A percentile compares a stretch with the other conserved stretches of the same genome.
Conservation (phyloP, 2,888 invertebrate genomes). For the Odontothrips loti region DNA sequence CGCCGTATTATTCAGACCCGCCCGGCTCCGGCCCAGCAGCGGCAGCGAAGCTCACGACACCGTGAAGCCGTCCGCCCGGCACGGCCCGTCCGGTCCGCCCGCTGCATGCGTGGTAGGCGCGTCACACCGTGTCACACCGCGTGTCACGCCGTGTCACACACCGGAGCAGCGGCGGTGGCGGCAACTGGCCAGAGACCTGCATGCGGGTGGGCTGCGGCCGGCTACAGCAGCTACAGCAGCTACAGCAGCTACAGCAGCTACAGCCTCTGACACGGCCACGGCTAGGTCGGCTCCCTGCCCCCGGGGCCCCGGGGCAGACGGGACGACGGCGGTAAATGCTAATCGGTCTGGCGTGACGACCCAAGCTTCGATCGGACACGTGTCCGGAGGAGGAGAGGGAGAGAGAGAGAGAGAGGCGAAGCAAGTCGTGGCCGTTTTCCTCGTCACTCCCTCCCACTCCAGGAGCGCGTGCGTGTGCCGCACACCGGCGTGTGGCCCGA, state of each 20-base stretch:
- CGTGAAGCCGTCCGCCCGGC: background rate
- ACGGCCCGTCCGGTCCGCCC: background rate
- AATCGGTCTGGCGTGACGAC: background rate
- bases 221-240: too few relatives aligned
- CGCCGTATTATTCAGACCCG: background rate
- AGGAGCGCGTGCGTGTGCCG: too few relatives aligned
- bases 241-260: too few relatives aligned
- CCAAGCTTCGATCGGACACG: too few relatives aligned
- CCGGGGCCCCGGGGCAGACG: background rate
- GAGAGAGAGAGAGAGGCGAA: too few relatives aligned
- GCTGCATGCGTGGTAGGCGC: background rate
- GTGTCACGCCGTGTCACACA: too few relatives aligned
- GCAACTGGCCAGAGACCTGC: background rate
- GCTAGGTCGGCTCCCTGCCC: background rate
- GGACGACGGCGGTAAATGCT: background rate
- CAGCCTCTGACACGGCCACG: background rate
- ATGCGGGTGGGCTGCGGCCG: constrained; percentile 3
- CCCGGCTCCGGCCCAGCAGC: background rate
- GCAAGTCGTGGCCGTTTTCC: too few relatives aligned
- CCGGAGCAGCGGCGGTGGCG: too few relatives aligned
- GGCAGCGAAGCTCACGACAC: background rate
- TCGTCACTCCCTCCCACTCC: too few relatives aligned
- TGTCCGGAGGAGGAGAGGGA: too few relatives aligned
- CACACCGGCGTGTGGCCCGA: too few relatives aligned
- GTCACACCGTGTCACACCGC: background rate